These are phyloP conservation scores for Ophioderma brevispina DNA, from an alignment of 35 echinoderm and acorn worm genomes.

Conservation along the genomic window DNA sequence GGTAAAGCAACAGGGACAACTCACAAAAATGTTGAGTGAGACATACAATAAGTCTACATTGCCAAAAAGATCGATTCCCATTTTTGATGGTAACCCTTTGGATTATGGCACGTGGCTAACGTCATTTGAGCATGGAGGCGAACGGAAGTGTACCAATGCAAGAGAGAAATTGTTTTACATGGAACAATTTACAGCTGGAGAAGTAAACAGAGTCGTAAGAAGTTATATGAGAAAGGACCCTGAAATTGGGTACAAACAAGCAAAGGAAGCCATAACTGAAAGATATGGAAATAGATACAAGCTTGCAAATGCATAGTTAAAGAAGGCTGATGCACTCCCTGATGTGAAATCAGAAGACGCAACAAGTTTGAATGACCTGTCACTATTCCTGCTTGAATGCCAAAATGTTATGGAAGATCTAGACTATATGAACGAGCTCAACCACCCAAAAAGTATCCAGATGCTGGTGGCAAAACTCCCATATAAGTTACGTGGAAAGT, in stretches of 20 bases:
- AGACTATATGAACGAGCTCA: not conserved
- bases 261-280: not conserved
- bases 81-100: not conserved
- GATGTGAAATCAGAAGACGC: not conserved
- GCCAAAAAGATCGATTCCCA: not conserved
- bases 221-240: not conserved
- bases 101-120: not conserved
- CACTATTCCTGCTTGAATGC: constrained; percentile 8
- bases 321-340: not conserved
- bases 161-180: constrained; percentile 12
- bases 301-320: not conserved
- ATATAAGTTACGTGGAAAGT: not conserved
- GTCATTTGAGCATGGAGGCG: not conserved
- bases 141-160: not conserved
- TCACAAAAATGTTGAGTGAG: not conserved
- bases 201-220: constrained; percentile 2
- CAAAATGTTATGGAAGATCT: not conserved
- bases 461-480: not conserved
- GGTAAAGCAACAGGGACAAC: not conserved
- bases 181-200: constrained; percentile 12
- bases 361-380: not conserved
- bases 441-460: not conserved
- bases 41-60: not conserved
- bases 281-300: constrained; percentile 17
- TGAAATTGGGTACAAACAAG: not conserved